Evolutionary conservation across 1,140 invertebrate genomes (phyloP).

Genomic region (Ectropis grisescens): DNA sequence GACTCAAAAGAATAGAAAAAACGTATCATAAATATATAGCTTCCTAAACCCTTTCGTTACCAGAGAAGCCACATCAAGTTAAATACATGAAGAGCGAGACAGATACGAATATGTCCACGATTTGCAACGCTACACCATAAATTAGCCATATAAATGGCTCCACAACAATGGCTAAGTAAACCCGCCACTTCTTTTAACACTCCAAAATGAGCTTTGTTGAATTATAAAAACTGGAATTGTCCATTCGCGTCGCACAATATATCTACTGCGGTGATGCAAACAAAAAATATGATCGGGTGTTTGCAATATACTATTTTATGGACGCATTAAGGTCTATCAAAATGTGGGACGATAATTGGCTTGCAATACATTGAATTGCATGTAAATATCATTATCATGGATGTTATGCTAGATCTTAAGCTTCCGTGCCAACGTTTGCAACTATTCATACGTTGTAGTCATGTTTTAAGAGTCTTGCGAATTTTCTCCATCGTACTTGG

Average conservation of each 20-base stretch:
- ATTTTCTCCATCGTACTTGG: no score
- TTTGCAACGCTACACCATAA: slow-evolving; percentile 56
- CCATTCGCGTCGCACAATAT: slow-evolving; percentile 32
- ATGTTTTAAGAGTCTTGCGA: no score
- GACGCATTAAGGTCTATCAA: slow-evolving; percentile 22
- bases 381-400: no score
- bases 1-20: no score
- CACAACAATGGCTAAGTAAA: slow-evolving; percentile 61
- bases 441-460: no score
- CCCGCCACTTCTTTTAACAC: slow-evolving; percentile 47
- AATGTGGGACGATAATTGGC: slow-evolving; percentile 7
- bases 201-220: slow-evolving; percentile 30
- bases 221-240: slow-evolving; percentile 17
- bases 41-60: no score
- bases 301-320: slow-evolving; percentile 22
- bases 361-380: no score
- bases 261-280: slow-evolving; percentile 5
- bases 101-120: slow-evolving; percentile 51
- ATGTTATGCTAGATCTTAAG: no score
- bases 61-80: no score
- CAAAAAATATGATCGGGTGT: slow-evolving; percentile 30
- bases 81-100: no score
- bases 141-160: slow-evolving; percentile 63
- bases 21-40: no score
- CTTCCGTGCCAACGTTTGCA: no score